phyloP scores from a whole-genome alignment of 1,140 invertebrate genomes.

The Paraescarpia echinospica region DNA sequence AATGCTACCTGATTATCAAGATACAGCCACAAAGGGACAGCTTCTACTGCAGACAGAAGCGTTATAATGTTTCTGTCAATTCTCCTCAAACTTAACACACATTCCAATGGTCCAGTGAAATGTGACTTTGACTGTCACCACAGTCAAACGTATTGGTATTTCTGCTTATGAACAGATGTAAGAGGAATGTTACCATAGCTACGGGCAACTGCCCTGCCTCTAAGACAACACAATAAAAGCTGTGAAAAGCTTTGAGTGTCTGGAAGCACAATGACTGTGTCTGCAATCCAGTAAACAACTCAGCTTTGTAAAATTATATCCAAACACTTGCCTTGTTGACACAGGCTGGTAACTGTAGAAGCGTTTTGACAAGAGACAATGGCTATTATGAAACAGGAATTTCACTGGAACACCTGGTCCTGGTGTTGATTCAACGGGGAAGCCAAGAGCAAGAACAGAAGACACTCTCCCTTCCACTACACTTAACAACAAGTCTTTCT shows the following conservation, averaged over 20 bases:
- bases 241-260: neutral
- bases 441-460: neutral
- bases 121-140: neutral
- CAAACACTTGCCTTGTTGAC: neutral
- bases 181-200: neutral
- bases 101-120: neutral
- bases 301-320: neutral
- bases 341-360: neutral
- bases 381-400: conserved; percentile 1
- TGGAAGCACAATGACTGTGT: neutral
- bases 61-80: no score
- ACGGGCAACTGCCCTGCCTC: neutral
- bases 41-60: no score
- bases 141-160: neutral
- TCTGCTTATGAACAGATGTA: neutral
- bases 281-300: neutral
- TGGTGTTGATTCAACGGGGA: neutral
- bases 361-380: neutral
- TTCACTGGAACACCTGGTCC: neutral
- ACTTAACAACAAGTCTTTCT: neutral
- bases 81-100: neutral
- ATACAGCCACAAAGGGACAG: no score
- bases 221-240: conserved; percentile 6
- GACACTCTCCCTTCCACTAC: neutral
- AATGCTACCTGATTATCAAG: no score